Conservation (phyloP, 92 coral and sea anemone genomes). For the Zoanthus gigantus region DNA sequence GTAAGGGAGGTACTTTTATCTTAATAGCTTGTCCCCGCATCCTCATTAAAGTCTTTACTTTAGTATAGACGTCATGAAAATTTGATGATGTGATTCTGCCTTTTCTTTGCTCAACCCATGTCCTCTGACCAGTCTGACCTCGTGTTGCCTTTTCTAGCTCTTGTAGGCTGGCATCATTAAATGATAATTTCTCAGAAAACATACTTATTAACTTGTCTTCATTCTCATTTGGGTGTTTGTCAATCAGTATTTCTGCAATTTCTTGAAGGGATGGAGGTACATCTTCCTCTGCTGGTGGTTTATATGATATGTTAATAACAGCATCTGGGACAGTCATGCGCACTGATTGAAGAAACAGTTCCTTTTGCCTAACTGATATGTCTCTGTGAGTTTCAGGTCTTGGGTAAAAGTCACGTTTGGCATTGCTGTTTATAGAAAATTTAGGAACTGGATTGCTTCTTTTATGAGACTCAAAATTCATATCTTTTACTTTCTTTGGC, state of each 20-base stretch:
- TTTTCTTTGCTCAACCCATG: slow-evolving; percentile 43
- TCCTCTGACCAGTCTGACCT: slow-evolving; percentile 22
- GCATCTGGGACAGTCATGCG: slow-evolving; percentile 11
- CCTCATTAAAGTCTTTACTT: slow-evolving; percentile 35
- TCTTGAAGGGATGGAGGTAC: slow-evolving; percentile 45
- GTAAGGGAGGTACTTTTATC: slow-evolving; percentile 45
- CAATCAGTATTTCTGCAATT: slow-evolving; percentile 31
- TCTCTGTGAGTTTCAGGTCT: background rate
- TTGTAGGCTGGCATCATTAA: slow-evolving; percentile 43
- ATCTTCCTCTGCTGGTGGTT: slow-evolving; percentile 32
- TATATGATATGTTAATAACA: slow-evolving; percentile 25
- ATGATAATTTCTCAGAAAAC: slow-evolving; percentile 55
- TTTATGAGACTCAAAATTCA: background rate
- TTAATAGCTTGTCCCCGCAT: slow-evolving; percentile 48
- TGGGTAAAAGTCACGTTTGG: slow-evolving; percentile 10
- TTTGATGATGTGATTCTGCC: slow-evolving; percentile 61
- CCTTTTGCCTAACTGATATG: background rate
- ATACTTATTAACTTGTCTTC: background rate
- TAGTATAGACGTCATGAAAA: slow-evolving; percentile 56
- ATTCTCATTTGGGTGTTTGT: background rate
- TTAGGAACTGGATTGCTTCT: slow-evolving; percentile 2
- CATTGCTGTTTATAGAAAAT: background rate
- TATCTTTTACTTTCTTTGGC: slow-evolving; percentile 39
- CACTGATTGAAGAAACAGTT: slow-evolving; percentile 37
- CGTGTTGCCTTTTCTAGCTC: slow-evolving; percentile 60